Evolutionary conservation across 2,113 vertebrate genomes (phyloP).

Genomic region (Pedetes capensis): DNA sequence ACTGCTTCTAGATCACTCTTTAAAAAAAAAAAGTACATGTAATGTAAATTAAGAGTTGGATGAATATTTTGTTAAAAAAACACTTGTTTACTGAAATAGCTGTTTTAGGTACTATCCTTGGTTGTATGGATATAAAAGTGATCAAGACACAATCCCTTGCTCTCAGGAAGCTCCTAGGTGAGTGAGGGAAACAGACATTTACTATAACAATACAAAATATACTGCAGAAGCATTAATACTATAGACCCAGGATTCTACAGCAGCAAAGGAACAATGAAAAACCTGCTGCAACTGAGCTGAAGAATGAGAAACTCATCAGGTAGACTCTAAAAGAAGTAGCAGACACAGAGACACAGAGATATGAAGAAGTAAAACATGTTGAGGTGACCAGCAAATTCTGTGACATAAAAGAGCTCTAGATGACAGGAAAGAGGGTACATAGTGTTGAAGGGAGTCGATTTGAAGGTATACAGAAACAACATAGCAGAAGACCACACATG

Average conservation of each 20-base stretch:
- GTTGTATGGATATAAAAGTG: neutral
- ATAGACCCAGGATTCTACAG: neutral
- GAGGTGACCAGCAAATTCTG: neutral
- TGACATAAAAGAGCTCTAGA: neutral
- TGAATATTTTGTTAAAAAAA: neutral
- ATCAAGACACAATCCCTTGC: neutral
- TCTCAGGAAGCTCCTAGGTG: neutral
- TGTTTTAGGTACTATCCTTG: neutral
- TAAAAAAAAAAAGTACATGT: neutral
- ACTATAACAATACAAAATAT: neutral
- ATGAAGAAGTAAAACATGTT: neutral
- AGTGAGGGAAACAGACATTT: neutral
- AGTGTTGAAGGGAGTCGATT: neutral
- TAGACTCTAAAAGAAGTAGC: neutral
- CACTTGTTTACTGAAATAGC: neutral
- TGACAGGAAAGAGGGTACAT: neutral
- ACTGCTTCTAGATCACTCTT: neutral
- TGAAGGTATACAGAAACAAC: constrained; percentile 13
- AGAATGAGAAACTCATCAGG: neutral
- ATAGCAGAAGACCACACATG: neutral
- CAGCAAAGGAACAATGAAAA: neutral
- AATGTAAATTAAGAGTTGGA: neutral
- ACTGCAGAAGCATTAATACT: neutral
- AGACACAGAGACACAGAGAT: neutral
- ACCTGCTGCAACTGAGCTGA: neutral